These are phyloP conservation scores for Rhinichthys osculus DNA, from an alignment of 2,797 vertebrate species.

Conservation along the genomic window DNA sequence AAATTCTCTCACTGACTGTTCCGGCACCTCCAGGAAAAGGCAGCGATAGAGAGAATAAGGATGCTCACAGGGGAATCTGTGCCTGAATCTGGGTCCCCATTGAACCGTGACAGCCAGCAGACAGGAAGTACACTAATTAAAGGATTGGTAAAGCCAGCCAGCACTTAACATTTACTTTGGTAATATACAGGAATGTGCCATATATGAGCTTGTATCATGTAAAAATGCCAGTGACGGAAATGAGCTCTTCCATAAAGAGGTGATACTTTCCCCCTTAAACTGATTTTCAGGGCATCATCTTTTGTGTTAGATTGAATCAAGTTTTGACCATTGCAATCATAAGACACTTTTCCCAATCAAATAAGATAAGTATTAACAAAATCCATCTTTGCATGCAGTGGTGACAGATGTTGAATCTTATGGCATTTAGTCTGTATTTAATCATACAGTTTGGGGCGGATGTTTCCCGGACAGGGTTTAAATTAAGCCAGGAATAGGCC, in stretches of 20 bases:
- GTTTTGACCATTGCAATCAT: background rate
- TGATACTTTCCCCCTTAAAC: background rate
- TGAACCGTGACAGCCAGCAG: conserved; percentile 10
- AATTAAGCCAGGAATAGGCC: too few relatives aligned
- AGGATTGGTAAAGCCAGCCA: background rate
- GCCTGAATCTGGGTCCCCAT: conserved; percentile 18
- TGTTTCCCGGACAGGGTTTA: too few relatives aligned
- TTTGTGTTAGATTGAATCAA: background rate
- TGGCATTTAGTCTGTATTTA: background rate
- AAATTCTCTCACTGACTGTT: conserved; percentile 35
- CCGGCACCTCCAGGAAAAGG: background rate
- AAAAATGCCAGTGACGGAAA: background rate
- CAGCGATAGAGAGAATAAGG: background rate
- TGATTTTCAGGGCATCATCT: background rate
- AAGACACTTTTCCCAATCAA: background rate
- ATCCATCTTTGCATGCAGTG: background rate
- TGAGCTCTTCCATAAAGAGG: background rate
- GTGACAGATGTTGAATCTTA: background rate
- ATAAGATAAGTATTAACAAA: background rate
- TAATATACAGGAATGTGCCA: background rate
- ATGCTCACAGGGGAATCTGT: conserved; percentile 6
- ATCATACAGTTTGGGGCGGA: background rate
- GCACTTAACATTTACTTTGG: background rate
- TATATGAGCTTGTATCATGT: background rate
- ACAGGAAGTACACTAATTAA: conserved; percentile 42